phyloP scores from a whole-genome alignment of 2,113 vertebrate genomes.

The Microcebus griseorufus region DNA sequence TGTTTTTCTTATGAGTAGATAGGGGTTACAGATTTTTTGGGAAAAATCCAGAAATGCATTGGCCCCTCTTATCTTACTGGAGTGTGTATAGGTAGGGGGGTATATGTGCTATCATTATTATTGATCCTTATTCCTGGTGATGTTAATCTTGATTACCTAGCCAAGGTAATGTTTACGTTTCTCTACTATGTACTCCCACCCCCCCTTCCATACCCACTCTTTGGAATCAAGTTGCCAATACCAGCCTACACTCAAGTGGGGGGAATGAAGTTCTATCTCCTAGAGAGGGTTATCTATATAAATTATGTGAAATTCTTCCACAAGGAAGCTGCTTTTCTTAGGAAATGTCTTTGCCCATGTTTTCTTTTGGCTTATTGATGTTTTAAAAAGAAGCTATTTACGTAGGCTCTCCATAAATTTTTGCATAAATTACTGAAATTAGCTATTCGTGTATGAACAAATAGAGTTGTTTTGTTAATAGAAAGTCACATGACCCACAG shows the following conservation, averaged over 20 bases:
- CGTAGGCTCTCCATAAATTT: background rate
- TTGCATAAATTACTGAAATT: background rate
- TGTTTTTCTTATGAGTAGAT: background rate
- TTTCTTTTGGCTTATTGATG: background rate
- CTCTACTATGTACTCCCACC: background rate
- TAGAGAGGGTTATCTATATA: background rate
- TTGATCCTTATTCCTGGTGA: background rate
- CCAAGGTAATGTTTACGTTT: background rate
- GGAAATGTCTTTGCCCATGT: background rate
- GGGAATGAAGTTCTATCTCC: background rate
- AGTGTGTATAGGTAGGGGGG: background rate
- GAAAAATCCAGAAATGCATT: background rate
- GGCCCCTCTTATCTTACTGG: background rate
- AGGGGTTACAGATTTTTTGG: background rate
- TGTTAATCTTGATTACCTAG: background rate
- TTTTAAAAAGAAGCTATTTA: background rate
- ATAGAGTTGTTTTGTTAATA: background rate
- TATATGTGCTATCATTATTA: background rate
- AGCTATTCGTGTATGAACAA: background rate
- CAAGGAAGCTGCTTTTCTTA: background rate
- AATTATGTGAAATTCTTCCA: background rate
- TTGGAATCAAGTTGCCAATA: background rate
- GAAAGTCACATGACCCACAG: background rate
- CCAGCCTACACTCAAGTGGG: background rate
- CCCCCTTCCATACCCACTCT: background rate